These are phyloP conservation scores for Hemaris fuciformis DNA, from an alignment of 2,888 invertebrate species.

Conservation along the genomic window DNA sequence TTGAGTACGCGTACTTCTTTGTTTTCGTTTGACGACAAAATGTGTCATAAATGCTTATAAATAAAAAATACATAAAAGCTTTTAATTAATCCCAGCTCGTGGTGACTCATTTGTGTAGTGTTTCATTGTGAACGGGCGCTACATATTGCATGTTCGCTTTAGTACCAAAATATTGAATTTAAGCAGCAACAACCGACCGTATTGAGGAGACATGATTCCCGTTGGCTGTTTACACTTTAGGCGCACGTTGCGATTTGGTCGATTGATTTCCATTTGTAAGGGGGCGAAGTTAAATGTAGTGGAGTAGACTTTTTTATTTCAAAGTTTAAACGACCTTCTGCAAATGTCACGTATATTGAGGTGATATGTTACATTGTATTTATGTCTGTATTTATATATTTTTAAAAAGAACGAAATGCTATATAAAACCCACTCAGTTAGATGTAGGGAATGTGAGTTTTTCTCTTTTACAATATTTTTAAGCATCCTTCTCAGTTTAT, in stretches of 20 bases:
- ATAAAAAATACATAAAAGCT: not conserved
- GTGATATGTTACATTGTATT: not conserved
- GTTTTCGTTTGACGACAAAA: not conserved
- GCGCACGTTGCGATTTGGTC: conserved; percentile 43
- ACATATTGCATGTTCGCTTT: not conserved
- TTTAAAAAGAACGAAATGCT: not conserved
- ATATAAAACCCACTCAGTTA: no score
- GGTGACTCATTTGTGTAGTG: not conserved
- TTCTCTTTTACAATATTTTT: no score
- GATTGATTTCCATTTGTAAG: conserved; percentile 42
- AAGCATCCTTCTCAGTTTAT: no score
- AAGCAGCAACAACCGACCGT: conserved; percentile 26
- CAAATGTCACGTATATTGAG: not conserved
- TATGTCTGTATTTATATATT: not conserved
- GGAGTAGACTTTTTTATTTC: conserved; percentile 45
- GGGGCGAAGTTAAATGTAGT: conserved; percentile 48
- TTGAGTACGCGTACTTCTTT: no score
- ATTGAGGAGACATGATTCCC: conserved; percentile 29
- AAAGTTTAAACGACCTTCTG: not conserved
- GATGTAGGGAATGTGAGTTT: not conserved
- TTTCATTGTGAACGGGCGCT: not conserved
- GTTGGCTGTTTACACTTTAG: conserved; percentile 25
- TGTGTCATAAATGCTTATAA: not conserved
- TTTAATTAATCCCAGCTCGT: not conserved
- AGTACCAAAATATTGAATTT: conserved; percentile 7